Evolutionary conservation across 2,113 vertebrate species (phyloP), one percentile per base, ranked within the genome.

Genomic region (Ardeotis arabs): DNA sequence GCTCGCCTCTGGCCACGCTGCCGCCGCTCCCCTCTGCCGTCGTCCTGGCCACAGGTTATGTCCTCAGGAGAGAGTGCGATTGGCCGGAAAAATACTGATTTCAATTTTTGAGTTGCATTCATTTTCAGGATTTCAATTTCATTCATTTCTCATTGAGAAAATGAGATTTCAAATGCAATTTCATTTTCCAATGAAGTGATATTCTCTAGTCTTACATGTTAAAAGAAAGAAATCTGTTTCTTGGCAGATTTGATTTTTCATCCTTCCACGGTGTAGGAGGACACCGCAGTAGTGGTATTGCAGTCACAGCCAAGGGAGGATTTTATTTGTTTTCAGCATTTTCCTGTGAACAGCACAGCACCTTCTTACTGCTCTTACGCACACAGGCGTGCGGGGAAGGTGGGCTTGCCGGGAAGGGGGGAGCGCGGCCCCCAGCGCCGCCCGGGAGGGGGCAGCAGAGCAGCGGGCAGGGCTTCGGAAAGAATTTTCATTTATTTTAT

Each of bases 391-490:
- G 15, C 14, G 41, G 41, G 6, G 15, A 44, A 44, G 41, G 5
- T 44, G 41, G 41, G 41, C 15, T 44, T 44, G 14, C 41, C 41
- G 10, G 41, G 41, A 44, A 6, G 41, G 15, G 41, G 41, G 41
- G 41, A 44, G 41, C 41, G 14, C 41, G 41, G 41, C 41, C 41
- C 41, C 41, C 41, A 5, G 41, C 41, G 41, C 41, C 12, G 41
- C 41, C 11, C 41, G 41, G 41, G 11, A 99, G 99, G 98, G 99
- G 98, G 98, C 98, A 99, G 99, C 98, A 99, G 98, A 98, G 99
- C 97, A 67, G 98, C 41, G 41, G 41, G 41, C 41, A 44, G 41
- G 41, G 14, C 41, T 44, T 14, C 41, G 41, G 41, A 15, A 41
- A 41, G 5, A 13, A 41, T 41, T 41, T 12, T 41, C 5, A 14